phyloP scores from a whole-genome alignment of 1,140 invertebrate species.

The Saxidomus purpurata region DNA sequence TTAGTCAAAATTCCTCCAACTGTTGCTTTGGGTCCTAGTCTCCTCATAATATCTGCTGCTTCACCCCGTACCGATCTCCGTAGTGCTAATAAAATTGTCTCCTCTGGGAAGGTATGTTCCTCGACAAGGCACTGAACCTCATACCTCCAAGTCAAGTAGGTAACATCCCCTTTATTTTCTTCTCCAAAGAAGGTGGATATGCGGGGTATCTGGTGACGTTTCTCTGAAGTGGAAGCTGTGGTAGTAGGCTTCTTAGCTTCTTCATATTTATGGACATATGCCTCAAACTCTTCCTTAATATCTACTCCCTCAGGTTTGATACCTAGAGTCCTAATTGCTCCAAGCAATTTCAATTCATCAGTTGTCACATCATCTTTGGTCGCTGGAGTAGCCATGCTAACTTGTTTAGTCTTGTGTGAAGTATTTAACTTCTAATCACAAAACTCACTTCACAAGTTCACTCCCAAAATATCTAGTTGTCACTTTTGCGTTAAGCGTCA shows the following conservation, averaged over 20 bases:
- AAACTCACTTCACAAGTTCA: too few relatives aligned
- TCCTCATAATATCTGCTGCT: slow-evolving; percentile 44
- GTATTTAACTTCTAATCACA: too few relatives aligned
- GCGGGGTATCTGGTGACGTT: too few relatives aligned
- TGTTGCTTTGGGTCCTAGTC: not conserved
- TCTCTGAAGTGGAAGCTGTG: not conserved
- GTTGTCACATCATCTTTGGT: not conserved
- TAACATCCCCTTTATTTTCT: slow-evolving; percentile 15
- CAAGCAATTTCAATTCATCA: not conserved
- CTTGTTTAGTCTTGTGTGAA: too few relatives aligned
- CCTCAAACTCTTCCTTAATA: not conserved
- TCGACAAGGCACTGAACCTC: slow-evolving; percentile 13
- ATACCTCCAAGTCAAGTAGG: slow-evolving; percentile 29
- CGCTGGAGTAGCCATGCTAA: not conserved
- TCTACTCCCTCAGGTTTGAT: not conserved
- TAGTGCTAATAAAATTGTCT: slow-evolving; percentile 24
- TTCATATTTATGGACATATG: not conserved
- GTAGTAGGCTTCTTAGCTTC: too few relatives aligned
- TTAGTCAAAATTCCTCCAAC: not conserved
- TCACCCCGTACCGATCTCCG: slow-evolving; percentile 23
- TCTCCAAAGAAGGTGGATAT: slow-evolving; percentile 44
- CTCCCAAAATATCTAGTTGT: too few relatives aligned
- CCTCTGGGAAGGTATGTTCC: not conserved
- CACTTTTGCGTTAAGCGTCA: too few relatives aligned
- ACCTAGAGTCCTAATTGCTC: not conserved